These are phyloP conservation scores for Todiramphus saurophagus DNA, from an alignment of 2,113 vertebrate genomes.

Conservation along the genomic window DNA sequence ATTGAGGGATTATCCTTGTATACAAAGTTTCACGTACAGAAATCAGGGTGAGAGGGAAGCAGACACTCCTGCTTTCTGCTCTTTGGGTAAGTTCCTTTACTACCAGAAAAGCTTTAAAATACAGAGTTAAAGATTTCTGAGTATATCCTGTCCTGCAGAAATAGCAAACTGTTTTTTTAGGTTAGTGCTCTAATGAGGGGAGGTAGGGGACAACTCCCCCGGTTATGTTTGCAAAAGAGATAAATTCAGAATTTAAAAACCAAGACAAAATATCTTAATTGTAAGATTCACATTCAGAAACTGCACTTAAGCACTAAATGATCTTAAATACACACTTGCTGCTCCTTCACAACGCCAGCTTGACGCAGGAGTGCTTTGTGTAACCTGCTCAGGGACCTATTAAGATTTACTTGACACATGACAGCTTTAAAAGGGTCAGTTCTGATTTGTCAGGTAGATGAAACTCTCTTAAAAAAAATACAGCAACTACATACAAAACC, in stretches of 20 bases:
- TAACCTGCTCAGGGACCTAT: neutral
- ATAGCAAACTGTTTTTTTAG: neutral
- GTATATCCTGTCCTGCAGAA: neutral
- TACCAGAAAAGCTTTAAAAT: neutral
- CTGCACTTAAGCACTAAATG: neutral
- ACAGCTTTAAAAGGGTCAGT: neutral
- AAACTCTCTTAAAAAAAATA: neutral
- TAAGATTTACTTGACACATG: neutral
- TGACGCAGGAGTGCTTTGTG: neutral
- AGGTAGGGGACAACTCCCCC: too few species aligned
- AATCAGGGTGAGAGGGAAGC: neutral
- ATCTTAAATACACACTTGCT: neutral
- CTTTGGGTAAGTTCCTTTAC: neutral
- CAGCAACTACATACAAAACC: neutral
- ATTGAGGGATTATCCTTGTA: neutral
- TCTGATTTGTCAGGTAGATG: neutral
- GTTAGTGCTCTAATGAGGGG: neutral
- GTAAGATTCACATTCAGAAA: neutral
- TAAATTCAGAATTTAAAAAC: neutral
- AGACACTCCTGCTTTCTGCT: neutral
- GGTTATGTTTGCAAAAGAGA: neutral
- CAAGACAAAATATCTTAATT: neutral
- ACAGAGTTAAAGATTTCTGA: neutral
- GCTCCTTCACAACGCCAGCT: neutral
- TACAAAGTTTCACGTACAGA: fast-evolving